phyloP scores from a whole-genome alignment of 1,140 invertebrate genomes.

The Meloidogyne exigua region DNA sequence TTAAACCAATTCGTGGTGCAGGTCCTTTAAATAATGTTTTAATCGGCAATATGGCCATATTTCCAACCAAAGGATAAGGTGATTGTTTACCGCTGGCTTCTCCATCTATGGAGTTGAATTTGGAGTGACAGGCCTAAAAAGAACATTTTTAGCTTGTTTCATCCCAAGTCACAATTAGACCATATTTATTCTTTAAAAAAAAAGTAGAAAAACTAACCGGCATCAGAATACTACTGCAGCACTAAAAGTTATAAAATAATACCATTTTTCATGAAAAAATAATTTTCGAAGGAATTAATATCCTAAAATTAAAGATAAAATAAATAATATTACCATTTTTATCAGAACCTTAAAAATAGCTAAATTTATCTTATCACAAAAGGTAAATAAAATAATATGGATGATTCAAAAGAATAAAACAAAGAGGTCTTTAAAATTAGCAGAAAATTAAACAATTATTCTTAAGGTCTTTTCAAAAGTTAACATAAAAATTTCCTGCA shows the following conservation, averaged over 20 bases:
- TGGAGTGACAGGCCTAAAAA: slow-evolving; percentile 86
- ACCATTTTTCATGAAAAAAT: neutral
- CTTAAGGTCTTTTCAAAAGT: too few relatives aligned
- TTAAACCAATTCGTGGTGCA: slow-evolving; percentile 71
- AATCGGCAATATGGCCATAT: slow-evolving; percentile 85
- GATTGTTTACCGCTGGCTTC: slow-evolving; percentile 64
- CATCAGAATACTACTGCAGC: neutral
- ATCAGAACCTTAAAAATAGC: slow-evolving; percentile 16
- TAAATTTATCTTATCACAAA: neutral
- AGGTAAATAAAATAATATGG: neutral
- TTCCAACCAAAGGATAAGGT: slow-evolving; percentile 72
- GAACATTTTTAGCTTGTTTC: too few relatives aligned
- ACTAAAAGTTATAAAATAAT: slow-evolving; percentile 14
- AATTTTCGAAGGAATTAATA: too few relatives aligned
- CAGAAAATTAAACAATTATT: too few relatives aligned
- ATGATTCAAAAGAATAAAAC: neutral
- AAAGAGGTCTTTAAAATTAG: neutral
- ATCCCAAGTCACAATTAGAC: too few relatives aligned
- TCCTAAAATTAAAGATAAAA: neutral
- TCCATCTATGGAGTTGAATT: slow-evolving; percentile 71
- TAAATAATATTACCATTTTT: neutral
- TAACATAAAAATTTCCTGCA: neutral
- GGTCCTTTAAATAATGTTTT: slow-evolving; percentile 83
- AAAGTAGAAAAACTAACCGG: neutral
- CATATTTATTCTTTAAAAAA: too few relatives aligned